These are phyloP conservation scores for Drosophila buzzatii DNA, from an alignment of 2,888 invertebrate genomes.

Conservation along the genomic window DNA sequence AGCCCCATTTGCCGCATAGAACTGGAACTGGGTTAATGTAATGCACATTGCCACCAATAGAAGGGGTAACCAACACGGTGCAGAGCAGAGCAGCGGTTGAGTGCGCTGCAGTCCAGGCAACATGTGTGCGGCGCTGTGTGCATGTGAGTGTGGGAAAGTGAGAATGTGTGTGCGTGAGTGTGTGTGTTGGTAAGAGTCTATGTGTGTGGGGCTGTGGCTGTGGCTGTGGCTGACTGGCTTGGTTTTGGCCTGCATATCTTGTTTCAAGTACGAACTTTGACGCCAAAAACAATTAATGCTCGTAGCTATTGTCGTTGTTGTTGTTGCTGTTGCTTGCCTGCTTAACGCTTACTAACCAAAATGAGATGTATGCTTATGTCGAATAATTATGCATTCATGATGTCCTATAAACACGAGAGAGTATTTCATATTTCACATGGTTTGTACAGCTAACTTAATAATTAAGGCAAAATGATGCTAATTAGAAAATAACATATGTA, in stretches of 20 bases:
- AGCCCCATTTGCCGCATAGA: constrained; percentile 33
- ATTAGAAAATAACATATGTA: constrained; percentile 9
- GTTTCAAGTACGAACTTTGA: constrained; percentile 80
- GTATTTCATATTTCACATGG: constrained; percentile 8
- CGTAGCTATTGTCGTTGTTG: constrained; percentile 16
- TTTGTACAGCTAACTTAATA: neutral
- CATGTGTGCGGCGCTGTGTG: constrained; percentile 21
- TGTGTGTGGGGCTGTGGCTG: constrained; percentile 11
- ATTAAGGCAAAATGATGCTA: neutral
- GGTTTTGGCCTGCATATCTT: constrained; percentile 72
- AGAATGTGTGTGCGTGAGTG: constrained; percentile 4
- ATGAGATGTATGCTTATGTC: constrained; percentile 35
- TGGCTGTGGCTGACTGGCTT: constrained; percentile 13
- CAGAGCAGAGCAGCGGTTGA: constrained; percentile 16
- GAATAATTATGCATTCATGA: constrained; percentile 45
- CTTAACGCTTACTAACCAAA: constrained; percentile 46
- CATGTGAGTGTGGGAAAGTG: constrained; percentile 19
- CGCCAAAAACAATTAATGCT: constrained; percentile 48
- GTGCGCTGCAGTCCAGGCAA: constrained; percentile 50
- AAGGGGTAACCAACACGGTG: constrained; percentile 1
- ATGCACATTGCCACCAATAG: constrained; percentile 60
- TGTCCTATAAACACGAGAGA: constrained; percentile 22
- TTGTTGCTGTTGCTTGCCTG: constrained; percentile 26
- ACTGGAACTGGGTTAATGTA: constrained; percentile 75
- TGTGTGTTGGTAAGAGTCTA: neutral